Conservation (phyloP, 1,140 invertebrate genomes). For the Atopsyche davidsoni region DNA sequence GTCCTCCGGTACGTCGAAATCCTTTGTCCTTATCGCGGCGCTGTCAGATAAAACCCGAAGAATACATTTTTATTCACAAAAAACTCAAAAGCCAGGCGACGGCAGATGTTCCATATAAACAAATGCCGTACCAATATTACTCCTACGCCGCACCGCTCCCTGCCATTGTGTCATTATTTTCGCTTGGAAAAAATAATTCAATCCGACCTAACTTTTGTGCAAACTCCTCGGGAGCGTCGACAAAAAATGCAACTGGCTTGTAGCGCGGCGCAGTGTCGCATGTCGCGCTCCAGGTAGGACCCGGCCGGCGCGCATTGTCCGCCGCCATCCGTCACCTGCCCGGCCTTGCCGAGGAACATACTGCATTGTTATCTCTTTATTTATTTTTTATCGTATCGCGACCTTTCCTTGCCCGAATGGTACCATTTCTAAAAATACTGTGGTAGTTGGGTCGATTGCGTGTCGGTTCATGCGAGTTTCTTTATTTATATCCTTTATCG, state of each 20-base stretch:
- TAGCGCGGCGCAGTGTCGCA: conserved; percentile 5
- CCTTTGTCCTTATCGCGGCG: conserved; percentile 23
- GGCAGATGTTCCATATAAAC: conserved; percentile 28
- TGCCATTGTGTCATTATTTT: conserved; percentile 25
- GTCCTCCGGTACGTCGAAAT: conserved; percentile 14
- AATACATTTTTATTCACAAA: conserved; percentile 27
- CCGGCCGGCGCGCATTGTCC: conserved; percentile 19
- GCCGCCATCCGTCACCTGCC: conserved; percentile 27
- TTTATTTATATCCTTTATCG: conserved; percentile 1
- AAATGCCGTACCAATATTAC: conserved; percentile 18
- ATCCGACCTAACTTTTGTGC: conserved; percentile 29
- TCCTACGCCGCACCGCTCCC: conserved; percentile 25
- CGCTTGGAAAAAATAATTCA: conserved; percentile 23
- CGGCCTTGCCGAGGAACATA: conserved; percentile 26
- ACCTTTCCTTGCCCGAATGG: conserved; percentile 7
- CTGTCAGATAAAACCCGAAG: conserved; percentile 25
- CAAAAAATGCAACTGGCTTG: conserved; percentile 25
- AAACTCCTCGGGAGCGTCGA: conserved; percentile 22
- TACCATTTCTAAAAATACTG: conserved; percentile 24
- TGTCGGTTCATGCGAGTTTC: conserved; percentile 21
- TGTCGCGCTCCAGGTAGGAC: conserved; percentile 1
- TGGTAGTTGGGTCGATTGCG: conserved; percentile 24
- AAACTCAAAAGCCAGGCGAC: conserved; percentile 23
- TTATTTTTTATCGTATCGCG: conserved; percentile 4
- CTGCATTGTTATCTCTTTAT: conserved; percentile 26